Evolutionary conservation across 2,888 invertebrate species (phyloP).

Genomic region (Lypha dubia): DNA sequence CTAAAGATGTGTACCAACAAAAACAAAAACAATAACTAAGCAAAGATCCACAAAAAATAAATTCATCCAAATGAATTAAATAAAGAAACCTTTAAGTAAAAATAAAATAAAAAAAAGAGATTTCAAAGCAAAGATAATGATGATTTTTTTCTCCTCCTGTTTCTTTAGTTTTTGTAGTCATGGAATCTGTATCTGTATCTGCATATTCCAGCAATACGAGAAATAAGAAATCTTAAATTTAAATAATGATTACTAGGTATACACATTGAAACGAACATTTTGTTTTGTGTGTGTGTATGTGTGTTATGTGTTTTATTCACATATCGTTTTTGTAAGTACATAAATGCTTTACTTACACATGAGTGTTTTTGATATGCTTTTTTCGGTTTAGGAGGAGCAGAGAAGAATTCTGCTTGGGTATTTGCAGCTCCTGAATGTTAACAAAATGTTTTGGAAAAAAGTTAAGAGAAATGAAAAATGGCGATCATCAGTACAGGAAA

Average conservation of each 20-base stretch:
- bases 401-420: background rate
- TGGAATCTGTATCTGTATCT: conserved; percentile 65
- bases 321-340: conserved; percentile 5
- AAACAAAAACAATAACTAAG: conserved; percentile 28
- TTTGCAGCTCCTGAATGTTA: conserved; percentile 20
- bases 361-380: conserved; percentile 19
- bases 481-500: conserved; percentile 56
- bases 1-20: conserved; percentile 30
- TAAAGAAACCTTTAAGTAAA: conserved; percentile 19
- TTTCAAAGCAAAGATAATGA: conserved; percentile 70
- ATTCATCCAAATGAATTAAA: conserved; percentile 45
- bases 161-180: conserved; percentile 56
- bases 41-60: conserved; percentile 33
- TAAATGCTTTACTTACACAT: conserved; percentile 39
- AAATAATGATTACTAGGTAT: conserved; percentile 60
- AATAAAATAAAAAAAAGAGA: conserved; percentile 51
- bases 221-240: conserved; percentile 57
- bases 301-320: conserved; percentile 5
- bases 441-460: conserved; percentile 19
- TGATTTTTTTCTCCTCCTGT: conserved; percentile 64
- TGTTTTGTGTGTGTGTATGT: too few relatives aligned
- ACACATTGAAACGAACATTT: conserved; percentile 19
- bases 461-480: conserved; percentile 62
- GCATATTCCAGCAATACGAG: conserved; percentile 53
- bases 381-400: conserved; percentile 1